Base-by-base conservation (phyloP, 2,888 invertebrate species). In the Nezara viridula region DNA sequence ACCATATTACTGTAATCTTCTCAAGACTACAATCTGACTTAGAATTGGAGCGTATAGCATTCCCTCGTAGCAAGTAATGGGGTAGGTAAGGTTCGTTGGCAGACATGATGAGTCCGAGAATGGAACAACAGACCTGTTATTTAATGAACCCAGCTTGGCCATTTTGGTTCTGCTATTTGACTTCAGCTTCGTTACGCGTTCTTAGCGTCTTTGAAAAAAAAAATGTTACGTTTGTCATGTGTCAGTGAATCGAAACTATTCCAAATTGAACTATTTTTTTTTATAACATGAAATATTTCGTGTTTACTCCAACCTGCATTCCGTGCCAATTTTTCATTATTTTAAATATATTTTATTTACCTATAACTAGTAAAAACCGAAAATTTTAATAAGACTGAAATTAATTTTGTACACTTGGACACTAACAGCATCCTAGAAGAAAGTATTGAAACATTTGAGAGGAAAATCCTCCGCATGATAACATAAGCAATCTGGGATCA, bases 111-210 rank as follows among this genome's bases (percentile, higher is more conserved):
- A 19, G 37, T 9, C 66, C 66, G 6, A 66, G 3, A 32, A 60
- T 14, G 16, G 27, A 60, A 60, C 3, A 16, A 16, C 27, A n/a
- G 44, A 73, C 66, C 66, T 73, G 66, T 37, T 60, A 73, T 73
- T 73, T 73, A 73, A 73, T 73, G 66, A 73, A 19, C 32, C 66
- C 21, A 21, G 3, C 37, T 4, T 21, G 66, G 19, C 66, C 66
- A 73, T 73, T 73, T 73, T 21, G 32, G 66, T 73, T 73, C 66
- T 73, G 66, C 66, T 73, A 73, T 73, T 73, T 73, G 19, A 32
- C 66, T 37, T 27, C 9, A 37, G 32, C 66, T 37, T 73, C 66
- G 66, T 37, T 73, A 73, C 66, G 66, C 66, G 32, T 32, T 66
- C 16, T 60, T 37, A 32, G 66, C 19, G 19, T 37, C 66, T 37